Evolutionary conservation across 1,140 invertebrate genomes (phyloP).

Genomic region (Trichomalopsis sarcophagae): DNA sequence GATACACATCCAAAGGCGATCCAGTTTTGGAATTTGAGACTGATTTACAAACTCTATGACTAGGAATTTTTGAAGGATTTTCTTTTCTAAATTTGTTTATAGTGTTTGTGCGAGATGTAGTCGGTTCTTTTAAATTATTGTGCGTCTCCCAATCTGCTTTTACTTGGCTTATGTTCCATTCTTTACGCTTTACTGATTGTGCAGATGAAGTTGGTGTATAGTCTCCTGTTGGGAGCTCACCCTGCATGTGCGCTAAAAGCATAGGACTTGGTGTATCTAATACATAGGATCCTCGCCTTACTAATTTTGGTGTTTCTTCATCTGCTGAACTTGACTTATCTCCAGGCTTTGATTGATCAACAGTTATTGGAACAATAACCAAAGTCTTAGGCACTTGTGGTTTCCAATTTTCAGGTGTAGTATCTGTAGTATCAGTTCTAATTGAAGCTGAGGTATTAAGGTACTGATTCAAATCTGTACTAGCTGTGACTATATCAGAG

Average conservation of each 20-base stretch:
- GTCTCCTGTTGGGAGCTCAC: slow-evolving; percentile 67
- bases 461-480: slow-evolving; percentile 63
- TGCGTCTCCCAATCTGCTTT: slow-evolving; percentile 65
- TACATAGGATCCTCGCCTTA: slow-evolving; percentile 79
- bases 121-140: slow-evolving; percentile 48
- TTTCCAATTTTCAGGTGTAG: slow-evolving; percentile 64
- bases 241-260: slow-evolving; percentile 77
- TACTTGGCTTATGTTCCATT: slow-evolving; percentile 72
- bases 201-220: slow-evolving; percentile 73
- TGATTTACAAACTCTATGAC: slow-evolving; percentile 55
- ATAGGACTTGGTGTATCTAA: slow-evolving; percentile 79
- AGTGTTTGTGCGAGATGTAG: slow-evolving; percentile 43
- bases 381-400: slow-evolving; percentile 71
- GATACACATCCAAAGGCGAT: slow-evolving; percentile 43
- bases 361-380: slow-evolving; percentile 68
- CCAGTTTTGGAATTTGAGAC: slow-evolving; percentile 45
- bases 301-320: slow-evolving; percentile 70
- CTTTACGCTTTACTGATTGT: slow-evolving; percentile 69
- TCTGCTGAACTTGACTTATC: slow-evolving; percentile 38
- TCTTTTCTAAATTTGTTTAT: slow-evolving; percentile 54
- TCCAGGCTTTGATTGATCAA: slow-evolving; percentile 52
- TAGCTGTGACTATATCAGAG: slow-evolving; percentile 59
- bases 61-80: slow-evolving; percentile 50
- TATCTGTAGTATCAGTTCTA: slow-evolving; percentile 54
- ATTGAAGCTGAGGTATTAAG: slow-evolving; percentile 57